Conservation (phyloP, 2,797 vertebrate species). For the Galaxias olidus region DNA sequence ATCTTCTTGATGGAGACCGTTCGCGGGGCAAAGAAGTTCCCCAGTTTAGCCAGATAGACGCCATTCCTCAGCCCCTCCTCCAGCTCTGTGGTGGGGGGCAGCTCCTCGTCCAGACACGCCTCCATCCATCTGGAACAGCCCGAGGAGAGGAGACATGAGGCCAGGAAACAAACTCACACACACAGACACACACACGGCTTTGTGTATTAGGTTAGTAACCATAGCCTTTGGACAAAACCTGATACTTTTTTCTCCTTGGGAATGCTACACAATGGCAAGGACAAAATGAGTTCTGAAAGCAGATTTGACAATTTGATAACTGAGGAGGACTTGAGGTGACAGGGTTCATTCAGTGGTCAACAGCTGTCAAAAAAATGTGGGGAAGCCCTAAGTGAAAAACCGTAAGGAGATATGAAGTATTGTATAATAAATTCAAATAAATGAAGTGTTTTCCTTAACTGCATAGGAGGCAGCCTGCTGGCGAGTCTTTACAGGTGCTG, state of each 20-base stretch:
- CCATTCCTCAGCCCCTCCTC: conserved; percentile 96
- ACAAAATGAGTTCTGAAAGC: neutral
- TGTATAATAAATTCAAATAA: too few species aligned
- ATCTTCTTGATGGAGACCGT: conserved; percentile 97
- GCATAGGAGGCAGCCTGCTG: too few species aligned
- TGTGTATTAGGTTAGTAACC: neutral
- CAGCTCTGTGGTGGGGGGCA: conserved; percentile 94
- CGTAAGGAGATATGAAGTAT: too few species aligned
- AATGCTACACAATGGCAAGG: conserved; percentile 1
- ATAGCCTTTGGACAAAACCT: neutral
- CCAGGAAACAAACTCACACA: neutral
- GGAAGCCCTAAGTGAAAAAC: too few species aligned
- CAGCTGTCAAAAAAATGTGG: too few species aligned
- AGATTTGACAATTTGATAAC: too few species aligned
- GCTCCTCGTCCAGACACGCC: conserved; percentile 92
- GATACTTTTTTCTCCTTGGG: neutral
- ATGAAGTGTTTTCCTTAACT: too few species aligned
- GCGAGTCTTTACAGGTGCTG: too few species aligned
- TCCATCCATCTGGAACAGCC: conserved; percentile 90
- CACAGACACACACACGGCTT: neutral
- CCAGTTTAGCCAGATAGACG: conserved; percentile 95
- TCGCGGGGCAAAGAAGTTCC: conserved; percentile 94
- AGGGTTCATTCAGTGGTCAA: too few species aligned
- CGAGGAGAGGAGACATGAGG: neutral
- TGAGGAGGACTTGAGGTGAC: too few species aligned